Evolutionary conservation across 2,113 vertebrate genomes (phyloP).

Genomic region (Anarrhichthys ocellatus): DNA sequence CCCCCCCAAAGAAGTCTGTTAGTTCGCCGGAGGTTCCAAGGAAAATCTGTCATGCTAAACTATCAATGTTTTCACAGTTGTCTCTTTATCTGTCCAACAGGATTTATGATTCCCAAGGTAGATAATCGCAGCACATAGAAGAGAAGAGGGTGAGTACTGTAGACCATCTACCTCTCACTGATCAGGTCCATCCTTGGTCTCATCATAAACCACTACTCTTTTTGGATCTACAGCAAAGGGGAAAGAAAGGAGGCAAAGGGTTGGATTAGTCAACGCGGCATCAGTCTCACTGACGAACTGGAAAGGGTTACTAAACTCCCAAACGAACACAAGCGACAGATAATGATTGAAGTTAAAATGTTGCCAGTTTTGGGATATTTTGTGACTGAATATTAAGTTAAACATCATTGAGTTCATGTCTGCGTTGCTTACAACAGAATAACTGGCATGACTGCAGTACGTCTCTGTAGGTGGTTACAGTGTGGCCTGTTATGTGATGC

Average conservation of each 20-base stretch:
- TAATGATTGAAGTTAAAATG: too few relatives aligned
- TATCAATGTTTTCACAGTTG: constrained; percentile 79
- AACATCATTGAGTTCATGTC: not conserved
- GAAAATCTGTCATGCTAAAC: constrained; percentile 68
- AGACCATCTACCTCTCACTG: constrained; percentile 91
- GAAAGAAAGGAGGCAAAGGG: constrained; percentile 26
- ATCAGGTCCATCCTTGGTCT: constrained; percentile 93
- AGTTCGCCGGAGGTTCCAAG: constrained; percentile 60
- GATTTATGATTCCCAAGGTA: constrained; percentile 80
- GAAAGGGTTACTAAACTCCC: not conserved
- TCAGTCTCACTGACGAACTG: not conserved
- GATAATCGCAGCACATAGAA: constrained; percentile 88
- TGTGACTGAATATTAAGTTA: not conserved
- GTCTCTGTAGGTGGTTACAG: constrained; percentile 15
- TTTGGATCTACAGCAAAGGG: constrained; percentile 89
- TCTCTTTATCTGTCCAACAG: constrained; percentile 66
- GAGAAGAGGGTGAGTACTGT: constrained; percentile 80
- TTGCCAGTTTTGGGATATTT: too few relatives aligned
- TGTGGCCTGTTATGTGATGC: not conserved
- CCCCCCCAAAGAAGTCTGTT: constrained; percentile 49
- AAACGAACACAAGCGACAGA: too few relatives aligned
- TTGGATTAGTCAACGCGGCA: not conserved
- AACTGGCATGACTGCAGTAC: constrained; percentile 17
- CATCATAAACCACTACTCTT: constrained; percentile 94
- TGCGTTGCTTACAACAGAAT: constrained; percentile 21